A percentile compares a stretch with the other conserved stretches of the same genome.
Evolutionary conservation across 30 jellyfish, hydroid and myxozoan species (phyloP).

Genomic region (Rhopilema esculentum): DNA sequence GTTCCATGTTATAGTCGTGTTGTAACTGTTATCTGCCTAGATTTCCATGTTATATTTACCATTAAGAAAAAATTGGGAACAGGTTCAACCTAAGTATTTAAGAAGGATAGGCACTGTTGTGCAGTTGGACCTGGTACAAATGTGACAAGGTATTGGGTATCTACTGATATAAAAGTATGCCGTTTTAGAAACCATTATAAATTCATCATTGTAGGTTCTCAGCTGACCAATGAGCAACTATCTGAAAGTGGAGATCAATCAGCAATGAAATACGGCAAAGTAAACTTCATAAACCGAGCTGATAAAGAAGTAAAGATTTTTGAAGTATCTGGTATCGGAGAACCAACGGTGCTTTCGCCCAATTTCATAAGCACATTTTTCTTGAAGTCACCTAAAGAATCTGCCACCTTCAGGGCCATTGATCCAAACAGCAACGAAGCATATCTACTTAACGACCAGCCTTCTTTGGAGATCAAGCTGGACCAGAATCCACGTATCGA

Average conservation of each 20-base stretch:
- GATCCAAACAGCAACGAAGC: constrained; percentile 86
- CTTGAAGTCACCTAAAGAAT: constrained; percentile 88
- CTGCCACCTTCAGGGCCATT: constrained; percentile 88
- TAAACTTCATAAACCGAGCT: constrained; percentile 89
- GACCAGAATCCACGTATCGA: constrained; percentile 82
- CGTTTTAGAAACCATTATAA: not conserved
- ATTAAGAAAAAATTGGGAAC: too few relatives aligned
- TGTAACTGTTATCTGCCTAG: too few relatives aligned
- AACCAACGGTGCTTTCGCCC: constrained; percentile 95
- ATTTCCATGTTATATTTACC: too few relatives aligned
- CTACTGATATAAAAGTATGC: too few relatives aligned
- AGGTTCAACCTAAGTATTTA: too few relatives aligned
- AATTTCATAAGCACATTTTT: constrained; percentile 96
- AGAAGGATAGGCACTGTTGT: too few relatives aligned
- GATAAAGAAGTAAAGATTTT: constrained; percentile 87
- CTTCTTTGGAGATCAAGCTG: constrained; percentile 68
- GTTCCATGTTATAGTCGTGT: too few relatives aligned
- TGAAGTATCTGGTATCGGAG: constrained; percentile 97
- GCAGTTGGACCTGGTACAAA: too few relatives aligned
- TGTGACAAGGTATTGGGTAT: too few relatives aligned
- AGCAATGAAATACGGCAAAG: constrained; percentile 84
- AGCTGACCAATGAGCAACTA: not conserved
- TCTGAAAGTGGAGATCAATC: constrained; percentile 6
- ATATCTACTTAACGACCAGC: constrained; percentile 80
- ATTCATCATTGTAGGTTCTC: constrained; percentile 15